Evolutionary conservation across 2,888 invertebrate genomes (phyloP).

Genomic region (Didymodactylos carnosus): DNA sequence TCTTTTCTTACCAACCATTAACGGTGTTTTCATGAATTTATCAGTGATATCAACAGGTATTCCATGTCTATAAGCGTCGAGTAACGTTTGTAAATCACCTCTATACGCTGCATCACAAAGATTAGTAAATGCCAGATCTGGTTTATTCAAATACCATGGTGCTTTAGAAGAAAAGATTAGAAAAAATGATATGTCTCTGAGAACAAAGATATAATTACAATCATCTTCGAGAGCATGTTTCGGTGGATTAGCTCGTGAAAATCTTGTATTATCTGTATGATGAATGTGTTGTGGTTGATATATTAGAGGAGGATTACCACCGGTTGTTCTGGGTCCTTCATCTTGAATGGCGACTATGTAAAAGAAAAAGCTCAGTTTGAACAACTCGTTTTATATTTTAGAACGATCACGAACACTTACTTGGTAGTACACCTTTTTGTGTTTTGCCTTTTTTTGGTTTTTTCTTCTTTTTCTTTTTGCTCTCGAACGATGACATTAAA

Average conservation of each 20-base stretch:
- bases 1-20: conserved; percentile 21
- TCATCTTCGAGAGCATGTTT: conserved; percentile 31
- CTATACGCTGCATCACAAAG: conserved; percentile 25
- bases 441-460: conserved; percentile 17
- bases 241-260: conserved; percentile 30
- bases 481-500: conserved; percentile 30
- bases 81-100: conserved; percentile 22
- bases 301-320: conserved; percentile 29
- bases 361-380: conserved; percentile 27
- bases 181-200: too few species aligned
- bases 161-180: too few species aligned
- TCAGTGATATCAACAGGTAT: conserved; percentile 28
- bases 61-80: conserved; percentile 25
- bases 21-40: conserved; percentile 34
- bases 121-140: conserved; percentile 27
- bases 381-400: background rate
- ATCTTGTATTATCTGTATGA: conserved; percentile 28
- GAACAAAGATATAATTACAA: too few species aligned
- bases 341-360: conserved; percentile 31
- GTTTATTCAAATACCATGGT: conserved; percentile 33
- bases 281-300: conserved; percentile 28
- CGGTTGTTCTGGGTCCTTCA: conserved; percentile 26
- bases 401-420: too few species aligned
- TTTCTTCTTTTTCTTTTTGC: conserved; percentile 33
- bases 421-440: background rate